A percentile compares a stretch with the other conserved stretches of the same genome.
Evolutionary conservation across 2,797 vertebrate genomes (phyloP).

Genomic region (Microctenopoma lineatum): DNA sequence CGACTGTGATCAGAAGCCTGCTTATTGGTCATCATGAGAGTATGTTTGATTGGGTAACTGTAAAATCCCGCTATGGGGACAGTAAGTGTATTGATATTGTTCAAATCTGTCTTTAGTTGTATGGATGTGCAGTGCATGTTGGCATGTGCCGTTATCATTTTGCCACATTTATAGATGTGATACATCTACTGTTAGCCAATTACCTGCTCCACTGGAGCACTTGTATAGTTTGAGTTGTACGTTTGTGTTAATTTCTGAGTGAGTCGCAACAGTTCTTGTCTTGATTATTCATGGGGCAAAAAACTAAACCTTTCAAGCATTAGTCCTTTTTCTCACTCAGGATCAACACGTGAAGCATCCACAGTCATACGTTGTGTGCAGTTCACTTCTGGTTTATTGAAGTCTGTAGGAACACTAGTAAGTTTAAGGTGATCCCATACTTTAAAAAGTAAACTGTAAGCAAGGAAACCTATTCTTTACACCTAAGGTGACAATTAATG

Average conservation of each 20-base stretch:
- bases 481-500: constrained; percentile 10
- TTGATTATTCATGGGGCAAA: not conserved
- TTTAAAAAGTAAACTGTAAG: too few relatives aligned
- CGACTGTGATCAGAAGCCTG: constrained; percentile 1
- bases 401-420: not conserved
- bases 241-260: not conserved
- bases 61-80: too few relatives aligned
- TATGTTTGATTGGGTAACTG: too few relatives aligned
- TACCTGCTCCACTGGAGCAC: not conserved
- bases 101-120: too few relatives aligned
- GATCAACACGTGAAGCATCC: not conserved
- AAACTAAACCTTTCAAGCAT: constrained; percentile 8
- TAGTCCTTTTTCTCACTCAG: not conserved
- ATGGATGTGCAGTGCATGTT: not conserved
- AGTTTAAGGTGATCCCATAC: not conserved
- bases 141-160: constrained; percentile 1
- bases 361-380: not conserved
- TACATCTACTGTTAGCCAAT: not conserved
- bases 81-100: too few relatives aligned
- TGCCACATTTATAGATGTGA: not conserved
- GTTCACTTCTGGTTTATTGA: too few relatives aligned
- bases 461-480: too few relatives aligned
- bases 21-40: too few relatives aligned
- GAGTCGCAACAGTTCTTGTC: not conserved
- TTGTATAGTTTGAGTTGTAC: not conserved